These are phyloP conservation scores for Orius laevigatus DNA, from an alignment of 1,140 invertebrate genomes.

Conservation along the genomic window DNA sequence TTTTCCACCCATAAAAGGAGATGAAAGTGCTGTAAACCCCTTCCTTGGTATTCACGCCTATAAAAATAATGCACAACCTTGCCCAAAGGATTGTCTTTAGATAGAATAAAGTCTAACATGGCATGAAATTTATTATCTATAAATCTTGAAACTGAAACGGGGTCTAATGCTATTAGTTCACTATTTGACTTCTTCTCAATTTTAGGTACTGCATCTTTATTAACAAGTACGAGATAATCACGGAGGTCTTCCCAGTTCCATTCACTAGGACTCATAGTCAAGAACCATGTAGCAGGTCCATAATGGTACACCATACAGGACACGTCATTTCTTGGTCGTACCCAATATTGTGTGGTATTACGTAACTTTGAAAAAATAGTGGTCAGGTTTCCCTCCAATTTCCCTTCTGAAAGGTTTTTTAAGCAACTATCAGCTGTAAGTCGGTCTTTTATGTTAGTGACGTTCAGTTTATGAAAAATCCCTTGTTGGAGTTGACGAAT, in stretches of 20 bases:
- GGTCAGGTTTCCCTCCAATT: constrained; percentile 18
- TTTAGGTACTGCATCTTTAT: constrained; percentile 6
- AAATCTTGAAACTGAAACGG: constrained; percentile 20
- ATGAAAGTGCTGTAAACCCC: constrained; percentile 19
- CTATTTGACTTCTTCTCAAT: constrained; percentile 13
- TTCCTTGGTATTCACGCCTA: constrained; percentile 19
- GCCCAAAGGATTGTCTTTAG: constrained; percentile 19
- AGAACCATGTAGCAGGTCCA: constrained; percentile 17
- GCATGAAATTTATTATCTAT: constrained; percentile 20
- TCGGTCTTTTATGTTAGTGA: too few relatives aligned
- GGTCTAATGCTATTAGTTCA: constrained; percentile 21
- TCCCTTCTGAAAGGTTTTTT: background rate
- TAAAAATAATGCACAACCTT: constrained; percentile 20
- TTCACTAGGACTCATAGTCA: constrained; percentile 15
- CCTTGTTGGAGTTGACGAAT: too few relatives aligned
- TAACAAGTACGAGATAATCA: constrained; percentile 17
- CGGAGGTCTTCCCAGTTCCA: constrained; percentile 16
- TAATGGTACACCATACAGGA: constrained; percentile 18
- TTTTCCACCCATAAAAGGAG: constrained; percentile 19
- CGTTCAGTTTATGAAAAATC: too few relatives aligned
- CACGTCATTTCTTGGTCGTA: constrained; percentile 17
- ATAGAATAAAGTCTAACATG: constrained; percentile 21
- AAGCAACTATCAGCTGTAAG: too few relatives aligned
- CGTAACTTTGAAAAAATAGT: constrained; percentile 18
- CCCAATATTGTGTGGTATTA: constrained; percentile 20